Evolutionary conservation across 2,113 vertebrate species (phyloP), one percentile per base, ranked within the genome.

Genomic region (Oncorhynchus clarkii): DNA sequence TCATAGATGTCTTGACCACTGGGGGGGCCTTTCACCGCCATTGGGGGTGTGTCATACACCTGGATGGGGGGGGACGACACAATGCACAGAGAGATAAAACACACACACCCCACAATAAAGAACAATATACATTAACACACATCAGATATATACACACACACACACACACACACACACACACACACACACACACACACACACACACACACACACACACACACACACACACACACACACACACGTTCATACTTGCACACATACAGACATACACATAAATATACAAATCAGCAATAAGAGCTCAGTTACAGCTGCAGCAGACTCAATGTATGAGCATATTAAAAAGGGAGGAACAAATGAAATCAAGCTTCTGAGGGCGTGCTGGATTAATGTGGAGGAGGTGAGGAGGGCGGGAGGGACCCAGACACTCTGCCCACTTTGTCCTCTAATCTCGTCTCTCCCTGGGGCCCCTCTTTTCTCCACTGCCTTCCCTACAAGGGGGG

Each of bases 21-120:
- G 0, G 90, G 92, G 49, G 95, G 95, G 57, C 96, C 96, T 88
- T 98, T 99, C 76, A 96, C 90, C 20, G 94, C 96, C 95, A 97
- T 96, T 31, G 97, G 95, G 4, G 97, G 97, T 0, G 95, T 98
- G 87, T 98, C 97, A 27, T 97, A 99, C 1, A 98, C 97, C 97
- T 99, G 78, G 11, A 62, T 4, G 2, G 89, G 39, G 34, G 39
- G 8, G 0, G 0, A 69, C 4, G 0, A 71, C 5, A 29, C 22
- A 14, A 18, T 27, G 3, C 24, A 49, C 2, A 45, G 16, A 70
- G 1, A 49, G 67, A 49, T 11, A 74, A 29, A 18, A 34, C 67
- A 62, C 59, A 62, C 59, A 62, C 13, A 24, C 59, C 59, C 5
- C 22, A 8, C 13, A 62, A 22, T 45, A 16, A 62, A 45, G 9